Evolutionary conservation across 1,140 invertebrate species (phyloP).

Genomic region (Dendroctonus ponderosae): DNA sequence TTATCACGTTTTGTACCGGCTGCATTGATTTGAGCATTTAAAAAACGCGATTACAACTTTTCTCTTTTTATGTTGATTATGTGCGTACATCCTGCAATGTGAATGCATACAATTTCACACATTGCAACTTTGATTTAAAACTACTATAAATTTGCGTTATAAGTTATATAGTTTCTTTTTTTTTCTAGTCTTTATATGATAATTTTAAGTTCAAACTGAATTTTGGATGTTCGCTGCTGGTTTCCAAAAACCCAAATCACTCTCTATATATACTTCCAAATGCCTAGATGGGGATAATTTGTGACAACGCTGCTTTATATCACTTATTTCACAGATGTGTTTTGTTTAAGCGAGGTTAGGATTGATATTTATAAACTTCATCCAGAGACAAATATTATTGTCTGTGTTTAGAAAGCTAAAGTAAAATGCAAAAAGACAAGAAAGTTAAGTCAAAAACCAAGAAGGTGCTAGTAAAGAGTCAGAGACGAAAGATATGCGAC

Average conservation of each 20-base stretch:
- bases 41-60: no score
- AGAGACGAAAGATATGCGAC: conserved; percentile 8
- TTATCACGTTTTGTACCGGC: no score
- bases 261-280: neutral
- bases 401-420: neutral
- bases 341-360: neutral
- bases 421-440: conserved; percentile 19
- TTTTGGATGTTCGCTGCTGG: neutral
- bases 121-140: neutral
- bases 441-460: conserved; percentile 7
- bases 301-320: neutral
- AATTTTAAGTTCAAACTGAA: neutral
- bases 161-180: neutral
- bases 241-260: neutral
- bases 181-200: neutral
- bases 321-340: neutral
- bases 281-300: neutral
- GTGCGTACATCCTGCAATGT: no score
- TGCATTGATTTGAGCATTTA: no score
- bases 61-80: no score
- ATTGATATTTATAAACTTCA: neutral
- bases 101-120: neutral
- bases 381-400: neutral
- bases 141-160: neutral
- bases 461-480: conserved; percentile 16